These are phyloP conservation scores for Discoglossus pictus DNA, from an alignment of 2,797 vertebrate species.

Conservation along the genomic window DNA sequence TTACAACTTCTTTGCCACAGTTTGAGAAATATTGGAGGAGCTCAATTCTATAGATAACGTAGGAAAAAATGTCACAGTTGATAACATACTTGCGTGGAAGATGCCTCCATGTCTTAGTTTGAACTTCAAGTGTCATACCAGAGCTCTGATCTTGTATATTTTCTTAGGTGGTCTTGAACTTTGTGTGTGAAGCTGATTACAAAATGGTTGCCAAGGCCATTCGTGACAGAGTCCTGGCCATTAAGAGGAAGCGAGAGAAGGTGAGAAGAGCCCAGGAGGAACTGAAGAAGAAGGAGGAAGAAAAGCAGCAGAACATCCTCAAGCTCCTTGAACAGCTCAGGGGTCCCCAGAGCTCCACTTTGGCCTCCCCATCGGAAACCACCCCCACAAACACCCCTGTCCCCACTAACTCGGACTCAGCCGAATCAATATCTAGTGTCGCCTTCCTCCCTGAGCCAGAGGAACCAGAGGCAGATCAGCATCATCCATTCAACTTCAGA, in stretches of 20 bases:
- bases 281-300: conserved; percentile 64
- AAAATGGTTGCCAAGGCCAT: conserved; percentile 93
- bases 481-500: conserved; percentile 77
- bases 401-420: conserved; percentile 69
- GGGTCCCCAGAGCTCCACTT: conserved; percentile 44
- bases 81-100: too few species aligned
- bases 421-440: conserved; percentile 75
- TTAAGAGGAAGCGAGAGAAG: conserved; percentile 91
- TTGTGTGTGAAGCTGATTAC: conserved; percentile 91
- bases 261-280: conserved; percentile 73
- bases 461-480: conserved; percentile 91
- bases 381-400: conserved; percentile 28
- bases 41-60: too few species aligned
- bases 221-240: conserved; percentile 84
- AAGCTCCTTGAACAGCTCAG: conserved; percentile 61
- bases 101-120: too few species aligned
- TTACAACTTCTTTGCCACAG: too few species aligned
- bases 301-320: conserved; percentile 59
- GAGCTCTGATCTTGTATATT: too few species aligned
- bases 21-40: too few species aligned
- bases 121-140: too few species aligned
- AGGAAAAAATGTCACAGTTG: too few species aligned
- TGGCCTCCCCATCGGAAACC: not conserved
- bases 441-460: conserved; percentile 81
- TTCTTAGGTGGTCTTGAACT: conserved; percentile 85